Evolutionary conservation across 2,888 invertebrate species (phyloP), one percentile per base, ranked within the genome.

Genomic region (Andrena marginata): DNA sequence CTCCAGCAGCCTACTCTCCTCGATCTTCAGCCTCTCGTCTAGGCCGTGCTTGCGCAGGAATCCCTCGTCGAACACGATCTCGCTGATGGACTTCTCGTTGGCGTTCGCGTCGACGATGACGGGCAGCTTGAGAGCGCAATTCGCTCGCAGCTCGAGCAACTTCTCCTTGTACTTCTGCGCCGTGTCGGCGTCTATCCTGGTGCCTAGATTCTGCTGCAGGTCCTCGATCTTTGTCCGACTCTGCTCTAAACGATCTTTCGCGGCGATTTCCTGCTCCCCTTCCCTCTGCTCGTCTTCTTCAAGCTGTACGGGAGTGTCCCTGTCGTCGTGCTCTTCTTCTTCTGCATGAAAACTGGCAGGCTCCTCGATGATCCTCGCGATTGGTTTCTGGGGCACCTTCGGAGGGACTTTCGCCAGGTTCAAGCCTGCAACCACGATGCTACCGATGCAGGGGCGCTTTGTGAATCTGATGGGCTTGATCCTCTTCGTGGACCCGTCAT

Each of bases 141-240:
- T 85, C n/a, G 59, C 60, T 6, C 83, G 77, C 59, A 87, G 49
- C 23, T 76, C 80, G 0, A 89, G 81, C 60, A 93, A 75, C 73
- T 90, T 89, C 64, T 90, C 88, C 64, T 90, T 91, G 79, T 92
- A 93, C 29, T 83, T 89, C 35, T 87, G 85, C 0, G 90, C 91
- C 2, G 93, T 93, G n/a, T 82, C 80, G 0, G 90, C 86, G 49
- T 92, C 90, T 60, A 93, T 92, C 48, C 87, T 91, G 2, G 92
- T 92, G 5, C 82, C 83, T 35, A 93, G 77, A 71, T 90, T 91
- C 42, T 89, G 85, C 35, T 93, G 93, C 1, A 93, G 87, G 4
- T 84, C 87, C 60, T 91, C 90, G 69, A 93, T 93, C 31, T 91
- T 89, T 20, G 83, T 82, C 29, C 89, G 91, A 63, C 91, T 93